Evolutionary conservation across 2,113 vertebrate genomes (phyloP).

Genomic region (Burhinus oedicnemus): DNA sequence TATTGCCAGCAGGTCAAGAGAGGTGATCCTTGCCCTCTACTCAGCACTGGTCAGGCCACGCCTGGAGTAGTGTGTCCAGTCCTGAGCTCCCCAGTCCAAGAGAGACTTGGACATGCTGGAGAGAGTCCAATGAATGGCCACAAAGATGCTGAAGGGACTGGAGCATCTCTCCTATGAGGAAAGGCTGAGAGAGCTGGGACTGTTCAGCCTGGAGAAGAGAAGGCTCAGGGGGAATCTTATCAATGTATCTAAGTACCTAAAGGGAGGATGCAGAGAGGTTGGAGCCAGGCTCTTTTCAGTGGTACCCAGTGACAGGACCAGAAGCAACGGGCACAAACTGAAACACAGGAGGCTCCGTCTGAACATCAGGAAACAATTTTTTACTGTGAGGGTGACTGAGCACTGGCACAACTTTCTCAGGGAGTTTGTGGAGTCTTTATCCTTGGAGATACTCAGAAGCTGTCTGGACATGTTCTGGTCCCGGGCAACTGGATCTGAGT

Average conservation of each 20-base stretch:
- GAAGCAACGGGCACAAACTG: background rate
- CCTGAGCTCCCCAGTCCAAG: background rate
- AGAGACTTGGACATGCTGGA: background rate
- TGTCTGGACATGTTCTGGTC: background rate
- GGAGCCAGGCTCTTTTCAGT: background rate
- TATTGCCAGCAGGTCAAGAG: background rate
- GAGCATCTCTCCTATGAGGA: background rate
- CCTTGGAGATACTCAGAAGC: background rate
- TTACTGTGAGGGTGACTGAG: background rate
- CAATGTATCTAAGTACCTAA: background rate
- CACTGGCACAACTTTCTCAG: background rate
- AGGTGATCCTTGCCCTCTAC: background rate
- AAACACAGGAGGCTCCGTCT: background rate
- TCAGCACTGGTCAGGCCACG: background rate
- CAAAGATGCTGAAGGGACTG: background rate
- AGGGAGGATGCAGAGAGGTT: background rate
- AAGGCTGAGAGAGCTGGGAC: background rate
- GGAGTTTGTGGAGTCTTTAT: background rate
- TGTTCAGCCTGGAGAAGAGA: background rate
- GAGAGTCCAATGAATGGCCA: background rate
- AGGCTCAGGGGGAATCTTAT: background rate
- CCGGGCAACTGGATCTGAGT: background rate
- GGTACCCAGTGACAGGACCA: background rate
- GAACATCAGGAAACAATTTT: background rate
- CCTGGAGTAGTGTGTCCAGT: background rate